Evolutionary conservation across 2,888 invertebrate genomes (phyloP), one percentile per base, ranked within the genome.

Genomic region (Sthenelais limicola): DNA sequence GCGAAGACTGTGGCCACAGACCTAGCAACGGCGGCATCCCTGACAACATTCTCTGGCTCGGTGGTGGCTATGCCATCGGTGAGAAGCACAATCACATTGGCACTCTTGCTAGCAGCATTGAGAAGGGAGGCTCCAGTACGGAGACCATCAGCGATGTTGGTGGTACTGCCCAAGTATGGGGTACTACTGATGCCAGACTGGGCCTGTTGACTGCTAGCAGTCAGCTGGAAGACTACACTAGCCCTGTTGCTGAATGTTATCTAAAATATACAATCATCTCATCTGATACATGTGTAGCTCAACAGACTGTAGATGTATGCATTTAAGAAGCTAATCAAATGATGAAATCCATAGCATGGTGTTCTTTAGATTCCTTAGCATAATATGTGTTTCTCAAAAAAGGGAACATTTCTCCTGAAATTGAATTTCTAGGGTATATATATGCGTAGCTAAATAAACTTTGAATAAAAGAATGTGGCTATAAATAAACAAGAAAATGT

Each of bases 81-180:
- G 24, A 62, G 18, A 1, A 62, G 62, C 3, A 62, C 15, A 12
- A 62, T 18, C 24, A 62, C 26, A 24, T 62, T 62, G 9, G 56
- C 33, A 15, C 56, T 28, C 56, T 33, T 28, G 24, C 38, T 26
- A n/a, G 24, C 38, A 24, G 15, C 24, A 35, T 18, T 12, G 38
- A 62, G 15, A 24, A 62, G 62, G 18, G 3, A 21, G n/a, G n/a
- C 18, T 5, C 62, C 62, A 21, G 4, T 35, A 1, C 62, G 35
- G 21, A 62, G 35, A 38, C 62, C 62, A 24, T 35, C 62, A 24
- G 62, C 62, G 2, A 62, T 62, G 62, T 62, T 62, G 62, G 62
- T 62, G 3, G 18, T 62, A 7, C 15, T 15, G 21, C 62, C 62
- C 3, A 21, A 9, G 62, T 62, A 62, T 4, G 3, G 12, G 9